These are phyloP conservation scores for Diarsia mendica DNA, from an alignment of 2,888 invertebrate genomes.

Conservation along the genomic window DNA sequence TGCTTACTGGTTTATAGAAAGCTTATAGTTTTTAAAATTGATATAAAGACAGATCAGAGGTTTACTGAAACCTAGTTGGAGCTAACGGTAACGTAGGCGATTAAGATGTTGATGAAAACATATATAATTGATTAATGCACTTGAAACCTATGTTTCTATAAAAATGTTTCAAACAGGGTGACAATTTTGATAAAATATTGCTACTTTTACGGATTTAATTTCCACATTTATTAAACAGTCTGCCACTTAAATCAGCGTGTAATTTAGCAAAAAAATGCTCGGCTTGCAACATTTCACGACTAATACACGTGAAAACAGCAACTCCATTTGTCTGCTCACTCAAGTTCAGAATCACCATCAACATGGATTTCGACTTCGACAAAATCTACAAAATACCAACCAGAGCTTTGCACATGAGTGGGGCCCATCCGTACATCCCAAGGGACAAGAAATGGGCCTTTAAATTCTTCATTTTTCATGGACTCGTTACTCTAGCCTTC, in stretches of 20 bases:
- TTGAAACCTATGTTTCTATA: too few relatives aligned
- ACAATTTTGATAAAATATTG: background rate
- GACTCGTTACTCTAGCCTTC: slow-evolving; percentile 29
- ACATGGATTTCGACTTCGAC: slow-evolving; percentile 66
- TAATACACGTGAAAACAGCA: background rate
- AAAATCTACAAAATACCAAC: slow-evolving; percentile 52
- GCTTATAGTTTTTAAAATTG: background rate
- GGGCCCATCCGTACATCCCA: slow-evolving; percentile 57
- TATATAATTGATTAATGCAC: background rate
- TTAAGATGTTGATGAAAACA: background rate
- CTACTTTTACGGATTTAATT: background rate
- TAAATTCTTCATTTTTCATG: slow-evolving; percentile 36
- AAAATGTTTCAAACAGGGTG: background rate
- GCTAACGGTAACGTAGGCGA: background rate
- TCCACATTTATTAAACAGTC: background rate
- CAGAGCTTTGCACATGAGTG: slow-evolving; percentile 47
- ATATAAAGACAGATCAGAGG: background rate
- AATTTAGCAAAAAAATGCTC: slow-evolving; percentile 29
- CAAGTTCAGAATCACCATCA: background rate
- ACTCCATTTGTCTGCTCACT: background rate
- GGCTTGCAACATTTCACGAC: background rate
- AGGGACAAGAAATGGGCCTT: slow-evolving; percentile 61
- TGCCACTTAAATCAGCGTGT: slow-evolving; percentile 29
- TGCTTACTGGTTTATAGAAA: background rate
- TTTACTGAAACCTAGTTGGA: background rate